Base-by-base conservation (phyloP, 2,797 vertebrate species). In the Orestias chungarensis region DNA sequence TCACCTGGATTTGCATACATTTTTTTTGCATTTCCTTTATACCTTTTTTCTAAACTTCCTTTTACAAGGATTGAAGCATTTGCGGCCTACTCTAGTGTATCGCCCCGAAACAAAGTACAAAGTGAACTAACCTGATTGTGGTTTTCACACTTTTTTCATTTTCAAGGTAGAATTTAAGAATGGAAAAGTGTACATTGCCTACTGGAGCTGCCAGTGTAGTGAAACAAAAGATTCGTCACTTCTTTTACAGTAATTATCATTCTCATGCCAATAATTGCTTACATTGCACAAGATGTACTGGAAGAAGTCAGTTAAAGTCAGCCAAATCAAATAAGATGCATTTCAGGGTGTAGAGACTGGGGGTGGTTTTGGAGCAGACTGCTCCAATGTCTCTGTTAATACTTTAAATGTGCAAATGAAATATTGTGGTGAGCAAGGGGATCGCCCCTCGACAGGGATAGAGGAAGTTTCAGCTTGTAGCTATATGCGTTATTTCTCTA, bases 91-190 rank as follows among this genome's bases (percentile, higher is more conserved):
- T 70, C 49, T 31, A 10, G 68, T 57, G 25, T 44, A 66, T 50
- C 38, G 14, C 75, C 66, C 44, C 64, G 43, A 64, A 50, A 72
- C 47, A 85, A 84, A 74, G 44, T 73, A 70, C 68, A 75, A 79
- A 87, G 71, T 40, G 18, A 74, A 81, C 82, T 78, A 86, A 92
- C 87, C 86, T 81, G 74, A 77, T 85, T 93, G 89, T 90, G 88
- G 89, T 88, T 92, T 90, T 87, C 79, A 88, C 83, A 89, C 85
- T 76, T 88, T n/a, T 89, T 83, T 75, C 66, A 59, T 82, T 85
- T 82, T 86, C 82, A 78, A 65, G 55, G 75, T 85, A 85, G 25
- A 80, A 76, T 83, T 83, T 74, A 83, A 82, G 70, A 79, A 77
- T 55, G 49, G 81, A 87, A 80, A 76, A 31, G 52, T 70, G 68